Base-by-base conservation (phyloP, 2,797 vertebrate genomes). In the Rhinella marina region DNA sequence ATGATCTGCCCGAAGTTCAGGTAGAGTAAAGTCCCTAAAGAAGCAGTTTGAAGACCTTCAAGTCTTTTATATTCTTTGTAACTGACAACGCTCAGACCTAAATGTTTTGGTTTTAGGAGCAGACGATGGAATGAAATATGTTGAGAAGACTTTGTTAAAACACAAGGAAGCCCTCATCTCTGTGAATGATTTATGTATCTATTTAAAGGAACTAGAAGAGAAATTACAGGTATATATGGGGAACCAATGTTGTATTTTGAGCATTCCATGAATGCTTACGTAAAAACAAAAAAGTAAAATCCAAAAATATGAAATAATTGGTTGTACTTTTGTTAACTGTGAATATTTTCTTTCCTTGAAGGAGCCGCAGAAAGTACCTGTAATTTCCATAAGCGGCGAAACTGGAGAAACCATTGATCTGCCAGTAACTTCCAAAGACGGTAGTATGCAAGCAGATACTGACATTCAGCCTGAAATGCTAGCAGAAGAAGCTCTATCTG, bases 41-140 rank as follows among this genome's bases (percentile, higher is more conserved):
- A 8, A 72, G 13, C 29, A 17, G 14, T 72, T 32, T 16, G 16
- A 72, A 72, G 68, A 72, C 19, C 70, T 75, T 50, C n/a, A 75
- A 75, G 8, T 32, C 32, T 41, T 73, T 21, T 73, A 3, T 48
- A 23, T 14, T 48, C 14, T 52, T 52, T 50, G 21, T n/a, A n/a
- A 13, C 23, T 77, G 73, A 77, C 50, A 54, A 77, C 54, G 62
- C 10, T 81, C 29, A 81, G 13, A 48, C 4, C 21, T 64, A 9
- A 12, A 64, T 86, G 0, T 90, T 88, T 72, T 3, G 8, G 87
- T 62, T 80, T 50, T 83, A 99, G 98, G 98, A 90, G 87, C 87
- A 87, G 97, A 97, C 91, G 97, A 99, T 91, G 97, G 97, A 27
- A 94, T 91, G 79, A 96, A 96, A 88, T 95, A 95, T 90, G 91